Evolutionary conservation across 2,113 vertebrate species (phyloP).

Genomic region (Phodopus roborovskii): DNA sequence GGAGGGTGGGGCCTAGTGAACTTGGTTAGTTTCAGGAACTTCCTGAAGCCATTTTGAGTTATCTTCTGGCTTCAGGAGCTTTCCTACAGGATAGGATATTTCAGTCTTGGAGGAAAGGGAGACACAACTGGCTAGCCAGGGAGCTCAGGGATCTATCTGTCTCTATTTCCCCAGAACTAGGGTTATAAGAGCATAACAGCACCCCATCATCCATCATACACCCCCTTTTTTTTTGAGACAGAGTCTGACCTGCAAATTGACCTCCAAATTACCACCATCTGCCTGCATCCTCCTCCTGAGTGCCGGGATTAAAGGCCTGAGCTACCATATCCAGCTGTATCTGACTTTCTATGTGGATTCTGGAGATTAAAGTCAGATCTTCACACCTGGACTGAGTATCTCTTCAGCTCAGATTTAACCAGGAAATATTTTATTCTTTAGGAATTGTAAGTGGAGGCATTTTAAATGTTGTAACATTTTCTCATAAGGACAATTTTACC

Average conservation of each 20-base stretch:
- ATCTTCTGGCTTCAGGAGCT: neutral
- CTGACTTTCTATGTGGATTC: neutral
- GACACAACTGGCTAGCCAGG: neutral
- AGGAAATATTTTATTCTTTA: slow-evolving; percentile 32
- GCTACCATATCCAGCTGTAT: neutral
- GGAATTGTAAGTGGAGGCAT: slow-evolving; percentile 16
- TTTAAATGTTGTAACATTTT: slow-evolving; percentile 48
- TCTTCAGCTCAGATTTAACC: neutral
- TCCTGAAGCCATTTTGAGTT: neutral
- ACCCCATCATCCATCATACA: neutral
- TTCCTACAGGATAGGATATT: neutral
- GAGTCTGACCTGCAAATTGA: neutral
- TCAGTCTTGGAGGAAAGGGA: neutral
- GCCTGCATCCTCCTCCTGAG: neutral
- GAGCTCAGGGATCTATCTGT: too few species aligned
- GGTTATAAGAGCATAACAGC: neutral
- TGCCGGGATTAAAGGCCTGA: neutral
- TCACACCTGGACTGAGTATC: neutral
- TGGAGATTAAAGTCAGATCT: neutral
- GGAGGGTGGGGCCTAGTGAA: neutral
- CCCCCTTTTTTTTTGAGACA: neutral
- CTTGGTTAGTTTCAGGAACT: neutral
- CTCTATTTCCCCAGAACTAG: neutral
- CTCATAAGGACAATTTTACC: slow-evolving; percentile 5
- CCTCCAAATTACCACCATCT: neutral